These are phyloP conservation scores for Mylabris phalerata DNA, from an alignment of 1,140 invertebrate genomes.

Conservation along the genomic window DNA sequence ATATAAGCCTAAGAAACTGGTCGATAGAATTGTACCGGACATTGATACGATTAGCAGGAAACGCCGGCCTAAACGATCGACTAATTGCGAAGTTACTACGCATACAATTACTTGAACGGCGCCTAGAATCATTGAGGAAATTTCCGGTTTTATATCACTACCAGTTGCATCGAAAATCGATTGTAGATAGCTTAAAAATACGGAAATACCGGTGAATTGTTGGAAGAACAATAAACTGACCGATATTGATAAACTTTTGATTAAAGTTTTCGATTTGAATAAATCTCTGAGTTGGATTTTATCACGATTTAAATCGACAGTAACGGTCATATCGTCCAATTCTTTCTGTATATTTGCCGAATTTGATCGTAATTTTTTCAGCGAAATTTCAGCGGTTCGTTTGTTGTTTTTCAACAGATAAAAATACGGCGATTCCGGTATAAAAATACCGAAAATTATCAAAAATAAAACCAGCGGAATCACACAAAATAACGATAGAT, in stretches of 20 bases:
- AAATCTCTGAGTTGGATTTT: conserved; percentile 15
- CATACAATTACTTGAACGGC: conserved; percentile 51
- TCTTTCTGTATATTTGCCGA: background rate
- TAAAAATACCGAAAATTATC: conserved; percentile 41
- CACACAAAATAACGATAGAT: conserved; percentile 45
- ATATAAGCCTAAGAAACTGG: background rate
- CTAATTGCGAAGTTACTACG: background rate
- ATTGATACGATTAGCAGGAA: background rate
- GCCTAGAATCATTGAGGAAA: conserved; percentile 68
- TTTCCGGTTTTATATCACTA: conserved; percentile 46
- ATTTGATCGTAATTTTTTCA: conserved; percentile 1
- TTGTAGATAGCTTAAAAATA: conserved; percentile 71
- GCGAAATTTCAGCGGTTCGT: conserved; percentile 11
- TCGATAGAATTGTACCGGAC: background rate
- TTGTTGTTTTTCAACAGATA: conserved; percentile 6
- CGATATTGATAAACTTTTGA: conserved; percentile 44
- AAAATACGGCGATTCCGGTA: conserved; percentile 67
- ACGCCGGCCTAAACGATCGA: background rate
- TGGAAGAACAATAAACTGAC: conserved; percentile 48
- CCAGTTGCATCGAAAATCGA: conserved; percentile 60
- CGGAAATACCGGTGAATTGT: conserved; percentile 73
- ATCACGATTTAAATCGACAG: conserved; percentile 9
- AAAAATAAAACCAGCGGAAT: conserved; percentile 46
- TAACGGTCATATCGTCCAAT: conserved; percentile 1
- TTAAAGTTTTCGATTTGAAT: conserved; percentile 18